Conservation (phyloP, 2,797 vertebrate genomes). For the Phaenicophaeus curvirostris region DNA sequence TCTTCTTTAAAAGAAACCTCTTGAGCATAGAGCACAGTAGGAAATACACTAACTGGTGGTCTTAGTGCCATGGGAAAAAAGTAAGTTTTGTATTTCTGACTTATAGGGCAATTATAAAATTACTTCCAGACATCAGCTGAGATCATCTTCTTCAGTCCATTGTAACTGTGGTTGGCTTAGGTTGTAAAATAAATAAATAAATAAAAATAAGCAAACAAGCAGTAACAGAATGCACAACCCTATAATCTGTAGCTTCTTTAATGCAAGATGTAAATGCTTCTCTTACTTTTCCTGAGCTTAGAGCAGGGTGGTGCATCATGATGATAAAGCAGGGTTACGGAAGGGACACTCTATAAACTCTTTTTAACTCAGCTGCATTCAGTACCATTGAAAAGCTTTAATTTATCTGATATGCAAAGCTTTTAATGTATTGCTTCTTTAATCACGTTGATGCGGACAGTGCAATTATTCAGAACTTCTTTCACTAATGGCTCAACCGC, state of each 20-base stretch:
- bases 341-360: slow-evolving; percentile 31
- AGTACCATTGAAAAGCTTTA: slow-evolving; percentile 20
- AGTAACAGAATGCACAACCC: slow-evolving; percentile 29
- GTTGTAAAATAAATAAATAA: slow-evolving; percentile 35
- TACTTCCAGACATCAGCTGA: slow-evolving; percentile 54
- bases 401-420: slow-evolving; percentile 20
- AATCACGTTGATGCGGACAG: background rate
- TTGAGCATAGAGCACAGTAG: background rate
- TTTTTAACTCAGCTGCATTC: slow-evolving; percentile 18
- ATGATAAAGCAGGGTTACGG: slow-evolving; percentile 24
- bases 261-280: slow-evolving; percentile 46
- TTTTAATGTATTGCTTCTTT: background rate
- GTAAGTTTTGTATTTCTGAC: slow-evolving; percentile 40
- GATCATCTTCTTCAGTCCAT: slow-evolving; percentile 28
- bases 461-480: slow-evolving; percentile 10
- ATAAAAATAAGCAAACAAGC: slow-evolving; percentile 23
- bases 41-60: slow-evolving; percentile 28
- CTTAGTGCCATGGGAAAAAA: background rate
- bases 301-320: slow-evolving; percentile 16
- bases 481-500: background rate
- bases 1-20: background rate
- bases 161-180: slow-evolving; percentile 21
- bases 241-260: slow-evolving; percentile 29
- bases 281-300: slow-evolving; percentile 39
- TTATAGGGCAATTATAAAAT: slow-evolving; percentile 48